A percentile compares a stretch with the other conserved stretches of the same genome.
Conservation (phyloP, 1,140 invertebrate genomes). For the Dreissena rostriformis region DNA sequence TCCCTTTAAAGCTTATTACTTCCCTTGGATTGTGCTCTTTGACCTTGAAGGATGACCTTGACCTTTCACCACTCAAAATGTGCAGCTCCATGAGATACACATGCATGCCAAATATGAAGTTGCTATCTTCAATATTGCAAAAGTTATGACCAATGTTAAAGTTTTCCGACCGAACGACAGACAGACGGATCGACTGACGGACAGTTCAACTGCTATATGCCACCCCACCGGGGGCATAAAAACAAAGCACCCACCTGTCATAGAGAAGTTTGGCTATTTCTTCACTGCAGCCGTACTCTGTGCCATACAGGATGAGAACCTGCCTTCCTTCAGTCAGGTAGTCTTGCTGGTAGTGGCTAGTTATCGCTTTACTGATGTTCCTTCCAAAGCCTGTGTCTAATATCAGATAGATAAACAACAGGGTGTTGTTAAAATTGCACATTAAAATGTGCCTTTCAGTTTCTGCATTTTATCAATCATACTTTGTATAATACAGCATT, state of each 20-base stretch:
- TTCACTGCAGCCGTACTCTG: slow-evolving; percentile 74
- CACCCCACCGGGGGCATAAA: too few species aligned
- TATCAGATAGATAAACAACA: background rate
- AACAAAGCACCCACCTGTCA: slow-evolving; percentile 61
- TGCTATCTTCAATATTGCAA: too few species aligned
- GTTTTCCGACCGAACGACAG: too few species aligned
- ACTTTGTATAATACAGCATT: background rate
- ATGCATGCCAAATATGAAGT: too few species aligned
- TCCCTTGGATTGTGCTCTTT: too few species aligned
- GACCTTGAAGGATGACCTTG: too few species aligned
- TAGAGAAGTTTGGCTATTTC: slow-evolving; percentile 68
- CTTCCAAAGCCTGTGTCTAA: background rate
- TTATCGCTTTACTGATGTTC: background rate
- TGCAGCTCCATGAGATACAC: too few species aligned
- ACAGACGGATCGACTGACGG: too few species aligned
- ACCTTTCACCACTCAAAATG: too few species aligned
- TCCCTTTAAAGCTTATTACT: too few species aligned
- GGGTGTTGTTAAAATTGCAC: background rate
- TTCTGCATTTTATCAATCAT: background rate
- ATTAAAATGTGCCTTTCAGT: background rate
- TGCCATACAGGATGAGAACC: slow-evolving; percentile 70
- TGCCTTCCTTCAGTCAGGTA: slow-evolving; percentile 62
- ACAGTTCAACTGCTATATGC: too few species aligned
- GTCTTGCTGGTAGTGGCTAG: slow-evolving; percentile 21
- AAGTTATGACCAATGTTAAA: too few species aligned